A percentile compares a stretch with the other conserved stretches of the same genome.
Conservation (phyloP, 2,888 invertebrate species). For the Isoperla grammatica region DNA sequence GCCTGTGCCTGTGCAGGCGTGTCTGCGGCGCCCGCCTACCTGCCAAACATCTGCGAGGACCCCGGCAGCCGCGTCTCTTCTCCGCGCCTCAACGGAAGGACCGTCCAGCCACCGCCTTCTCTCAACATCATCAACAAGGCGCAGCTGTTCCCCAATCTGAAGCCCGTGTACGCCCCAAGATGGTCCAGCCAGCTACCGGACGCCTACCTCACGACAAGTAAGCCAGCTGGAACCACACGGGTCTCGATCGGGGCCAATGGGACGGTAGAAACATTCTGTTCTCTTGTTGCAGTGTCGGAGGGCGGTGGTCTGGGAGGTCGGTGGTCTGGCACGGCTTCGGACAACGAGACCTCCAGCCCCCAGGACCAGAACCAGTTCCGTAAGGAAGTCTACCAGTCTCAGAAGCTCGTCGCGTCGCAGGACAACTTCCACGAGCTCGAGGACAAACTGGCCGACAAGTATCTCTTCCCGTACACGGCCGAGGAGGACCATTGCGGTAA, state of each 20-base stretch:
- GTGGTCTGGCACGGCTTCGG: slow-evolving; percentile 76
- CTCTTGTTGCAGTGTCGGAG: slow-evolving; percentile 4
- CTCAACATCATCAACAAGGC: slow-evolving; percentile 59
- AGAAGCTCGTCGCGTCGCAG: slow-evolving; percentile 30
- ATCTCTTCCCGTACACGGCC: slow-evolving; percentile 78
- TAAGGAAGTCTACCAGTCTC: slow-evolving; percentile 13
- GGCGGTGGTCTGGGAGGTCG: slow-evolving; percentile 47
- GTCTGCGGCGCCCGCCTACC: slow-evolving; percentile 46
- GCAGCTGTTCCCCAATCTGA: slow-evolving; percentile 62
- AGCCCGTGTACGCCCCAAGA: slow-evolving; percentile 57
- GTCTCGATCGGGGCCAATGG: too few species aligned
- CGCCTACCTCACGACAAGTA: slow-evolving; percentile 53
- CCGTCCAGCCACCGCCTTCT: slow-evolving; percentile 56
- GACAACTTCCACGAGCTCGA: slow-evolving; percentile 49
- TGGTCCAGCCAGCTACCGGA: slow-evolving; percentile 63
- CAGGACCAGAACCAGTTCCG: slow-evolving; percentile 16
- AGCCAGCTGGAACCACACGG: slow-evolving; percentile 18
- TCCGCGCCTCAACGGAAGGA: slow-evolving; percentile 29
- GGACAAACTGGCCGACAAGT: slow-evolving; percentile 63
- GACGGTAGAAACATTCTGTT: neutral
- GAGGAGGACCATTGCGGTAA: slow-evolving; percentile 66
- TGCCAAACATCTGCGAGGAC: slow-evolving; percentile 53
- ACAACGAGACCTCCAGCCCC: slow-evolving; percentile 50
- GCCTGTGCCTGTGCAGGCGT: slow-evolving; percentile 23
- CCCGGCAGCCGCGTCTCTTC: slow-evolving; percentile 22